Evolutionary conservation across 1,140 invertebrate species (phyloP).

Genomic region (Bombus confusus): DNA sequence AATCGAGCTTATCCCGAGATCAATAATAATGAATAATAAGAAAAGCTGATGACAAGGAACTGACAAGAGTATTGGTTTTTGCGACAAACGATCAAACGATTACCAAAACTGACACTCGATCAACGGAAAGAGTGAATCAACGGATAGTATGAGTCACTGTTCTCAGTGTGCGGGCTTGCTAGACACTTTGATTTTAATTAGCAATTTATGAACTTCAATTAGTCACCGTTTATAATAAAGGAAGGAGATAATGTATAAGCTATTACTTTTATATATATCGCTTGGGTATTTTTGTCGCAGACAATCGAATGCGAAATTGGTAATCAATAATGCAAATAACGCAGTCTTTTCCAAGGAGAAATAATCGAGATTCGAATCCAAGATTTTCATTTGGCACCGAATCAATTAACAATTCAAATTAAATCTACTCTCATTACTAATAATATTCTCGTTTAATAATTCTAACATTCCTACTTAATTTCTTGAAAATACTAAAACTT

Average conservation of each 20-base stretch:
- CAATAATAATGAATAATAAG: too few species aligned
- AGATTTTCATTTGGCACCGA: neutral
- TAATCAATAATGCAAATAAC: neutral
- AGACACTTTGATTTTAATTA: neutral
- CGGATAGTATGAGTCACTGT: neutral
- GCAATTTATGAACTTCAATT: neutral
- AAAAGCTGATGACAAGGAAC: too few species aligned
- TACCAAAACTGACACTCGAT: neutral
- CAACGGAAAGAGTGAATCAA: slow-evolving; percentile 10
- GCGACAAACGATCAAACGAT: neutral
- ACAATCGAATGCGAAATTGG: neutral
- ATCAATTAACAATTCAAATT: neutral
- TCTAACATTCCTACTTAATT: neutral
- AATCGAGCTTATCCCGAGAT: too few species aligned
- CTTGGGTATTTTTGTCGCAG: neutral
- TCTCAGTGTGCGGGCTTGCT: neutral
- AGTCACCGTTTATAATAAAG: slow-evolving; percentile 3
- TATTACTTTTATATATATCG: neutral
- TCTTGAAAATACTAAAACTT: neutral
- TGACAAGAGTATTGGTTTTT: too few species aligned
- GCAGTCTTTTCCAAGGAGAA: neutral
- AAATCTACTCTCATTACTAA: neutral
- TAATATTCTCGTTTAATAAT: neutral
- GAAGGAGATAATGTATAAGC: neutral
- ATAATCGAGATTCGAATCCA: neutral